A percentile compares a stretch with the other conserved stretches of the same genome.
Evolutionary conservation across 2,888 invertebrate genomes (phyloP).

Genomic region (Ennomos quercinarius): DNA sequence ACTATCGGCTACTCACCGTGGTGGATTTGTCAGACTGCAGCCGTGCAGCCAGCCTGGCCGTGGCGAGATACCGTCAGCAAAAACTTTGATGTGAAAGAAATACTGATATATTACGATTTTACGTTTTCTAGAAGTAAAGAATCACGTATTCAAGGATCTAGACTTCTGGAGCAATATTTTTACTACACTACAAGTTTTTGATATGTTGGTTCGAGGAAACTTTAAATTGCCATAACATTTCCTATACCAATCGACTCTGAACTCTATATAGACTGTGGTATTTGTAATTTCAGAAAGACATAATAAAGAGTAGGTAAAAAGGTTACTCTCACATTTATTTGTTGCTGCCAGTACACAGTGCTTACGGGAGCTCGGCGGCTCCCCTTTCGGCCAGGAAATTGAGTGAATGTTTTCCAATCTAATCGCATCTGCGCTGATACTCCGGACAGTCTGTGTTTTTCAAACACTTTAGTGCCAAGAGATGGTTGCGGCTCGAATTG

Average conservation of each 20-base stretch:
- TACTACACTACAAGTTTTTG: too few species aligned
- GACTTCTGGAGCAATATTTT: too few species aligned
- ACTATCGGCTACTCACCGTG: slow-evolving; percentile 74
- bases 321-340: slow-evolving; percentile 19
- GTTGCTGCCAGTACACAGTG: slow-evolving; percentile 49
- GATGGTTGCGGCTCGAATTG: slow-evolving; percentile 19
- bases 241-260: too few species aligned
- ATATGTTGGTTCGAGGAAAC: too few species aligned
- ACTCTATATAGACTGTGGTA: too few species aligned
- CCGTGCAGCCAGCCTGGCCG: slow-evolving; percentile 54
- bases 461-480: slow-evolving; percentile 40
- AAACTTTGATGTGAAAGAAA: slow-evolving; percentile 22
- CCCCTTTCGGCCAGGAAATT: slow-evolving; percentile 80
- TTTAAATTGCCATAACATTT: too few species aligned
- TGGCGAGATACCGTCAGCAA: slow-evolving; percentile 50
- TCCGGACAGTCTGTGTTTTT: slow-evolving; percentile 58
- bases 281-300: too few species aligned
- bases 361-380: slow-evolving; percentile 54
- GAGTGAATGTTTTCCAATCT: slow-evolving; percentile 85
- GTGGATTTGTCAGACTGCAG: slow-evolving; percentile 78
- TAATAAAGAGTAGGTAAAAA: not conserved
- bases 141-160: not conserved
- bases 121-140: not conserved
- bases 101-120: not conserved
- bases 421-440: slow-evolving; percentile 81